Evolutionary conservation across 2,888 invertebrate genomes (phyloP).

Genomic region (Chrysina gloriosa): DNA sequence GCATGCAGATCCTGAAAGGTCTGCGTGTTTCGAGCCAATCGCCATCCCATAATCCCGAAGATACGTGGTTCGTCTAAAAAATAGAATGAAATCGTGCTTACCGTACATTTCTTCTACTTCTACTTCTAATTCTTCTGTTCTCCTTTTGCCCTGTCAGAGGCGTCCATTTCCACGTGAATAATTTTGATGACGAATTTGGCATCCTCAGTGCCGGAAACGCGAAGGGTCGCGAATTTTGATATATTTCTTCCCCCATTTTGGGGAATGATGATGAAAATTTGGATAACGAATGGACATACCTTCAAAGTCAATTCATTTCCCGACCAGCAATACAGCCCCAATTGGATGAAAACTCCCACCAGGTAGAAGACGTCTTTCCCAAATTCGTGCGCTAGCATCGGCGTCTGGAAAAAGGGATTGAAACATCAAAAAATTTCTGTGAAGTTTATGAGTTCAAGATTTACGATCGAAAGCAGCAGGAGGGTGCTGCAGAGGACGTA

Average conservation of each 20-base stretch:
- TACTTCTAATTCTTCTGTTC: too few relatives aligned
- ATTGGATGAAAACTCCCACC: conserved; percentile 58
- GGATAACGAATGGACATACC: conserved; percentile 49
- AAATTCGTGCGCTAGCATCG: conserved; percentile 57
- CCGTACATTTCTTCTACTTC: too few relatives aligned
- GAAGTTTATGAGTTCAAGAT: not conserved
- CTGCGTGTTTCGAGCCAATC: conserved; percentile 55
- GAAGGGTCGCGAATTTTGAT: too few relatives aligned
- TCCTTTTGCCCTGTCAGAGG: too few relatives aligned
- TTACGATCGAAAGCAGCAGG: conserved; percentile 59
- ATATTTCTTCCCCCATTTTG: too few relatives aligned
- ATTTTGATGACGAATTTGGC: too few relatives aligned
- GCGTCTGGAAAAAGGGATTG: conserved; percentile 30
- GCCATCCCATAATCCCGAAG: conserved; percentile 57
- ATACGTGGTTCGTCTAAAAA: conserved; percentile 54
- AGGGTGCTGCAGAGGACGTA: conserved; percentile 60
- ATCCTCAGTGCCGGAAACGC: too few relatives aligned
- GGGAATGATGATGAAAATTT: too few relatives aligned
- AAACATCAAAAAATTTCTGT: not conserved
- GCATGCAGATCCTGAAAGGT: conserved; percentile 56
- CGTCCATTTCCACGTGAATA: too few relatives aligned
- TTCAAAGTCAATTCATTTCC: conserved; percentile 60
- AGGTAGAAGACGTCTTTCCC: conserved; percentile 57
- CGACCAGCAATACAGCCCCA: conserved; percentile 57
- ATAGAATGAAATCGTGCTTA: not conserved